Conservation (phyloP, 1,140 invertebrate genomes). For the Drosophila leontia region DNA sequence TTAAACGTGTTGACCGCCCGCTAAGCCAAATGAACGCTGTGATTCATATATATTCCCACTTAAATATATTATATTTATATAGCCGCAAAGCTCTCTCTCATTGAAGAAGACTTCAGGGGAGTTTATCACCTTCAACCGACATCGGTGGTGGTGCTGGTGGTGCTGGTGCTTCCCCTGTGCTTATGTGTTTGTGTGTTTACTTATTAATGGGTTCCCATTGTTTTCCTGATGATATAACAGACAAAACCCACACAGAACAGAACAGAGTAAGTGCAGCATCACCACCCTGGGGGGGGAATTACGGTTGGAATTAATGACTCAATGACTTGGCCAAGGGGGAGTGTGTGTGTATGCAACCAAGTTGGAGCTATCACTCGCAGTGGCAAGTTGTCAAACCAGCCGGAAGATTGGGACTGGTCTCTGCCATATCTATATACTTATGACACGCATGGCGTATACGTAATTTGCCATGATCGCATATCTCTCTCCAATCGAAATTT, state of each 20-base stretch:
- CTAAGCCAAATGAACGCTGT: conserved; percentile 13
- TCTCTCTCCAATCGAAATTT: conserved; percentile 1
- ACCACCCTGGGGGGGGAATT: conserved; percentile 16
- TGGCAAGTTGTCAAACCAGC: conserved; percentile 19
- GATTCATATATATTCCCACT: conserved; percentile 10
- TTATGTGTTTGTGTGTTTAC: conserved; percentile 1
- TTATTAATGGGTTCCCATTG: conserved; percentile 17
- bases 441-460: conserved; percentile 9
- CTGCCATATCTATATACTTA: conserved; percentile 10
- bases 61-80: conserved; percentile 13
- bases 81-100: conserved; percentile 7
- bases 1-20: conserved; percentile 20
- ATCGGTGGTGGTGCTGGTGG: not conserved
- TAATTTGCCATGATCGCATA: conserved; percentile 13
- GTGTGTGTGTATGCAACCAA: conserved; percentile 16
- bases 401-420: conserved; percentile 14
- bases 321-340: conserved; percentile 4
- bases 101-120: conserved; percentile 10
- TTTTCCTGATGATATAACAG: conserved; percentile 16
- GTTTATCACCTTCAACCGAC: conserved; percentile 7
- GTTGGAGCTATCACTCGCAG: conserved; percentile 5
- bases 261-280: conserved; percentile 3
- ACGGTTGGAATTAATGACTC: conserved; percentile 9
- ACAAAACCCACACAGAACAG: conserved; percentile 3
- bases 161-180: conserved; percentile 1